Percentiles rank a stretch among this genome's conserved stretches.
Evolutionary conservation across 1,140 invertebrate genomes (phyloP).

Genomic region (Solenopsis fugax): DNA sequence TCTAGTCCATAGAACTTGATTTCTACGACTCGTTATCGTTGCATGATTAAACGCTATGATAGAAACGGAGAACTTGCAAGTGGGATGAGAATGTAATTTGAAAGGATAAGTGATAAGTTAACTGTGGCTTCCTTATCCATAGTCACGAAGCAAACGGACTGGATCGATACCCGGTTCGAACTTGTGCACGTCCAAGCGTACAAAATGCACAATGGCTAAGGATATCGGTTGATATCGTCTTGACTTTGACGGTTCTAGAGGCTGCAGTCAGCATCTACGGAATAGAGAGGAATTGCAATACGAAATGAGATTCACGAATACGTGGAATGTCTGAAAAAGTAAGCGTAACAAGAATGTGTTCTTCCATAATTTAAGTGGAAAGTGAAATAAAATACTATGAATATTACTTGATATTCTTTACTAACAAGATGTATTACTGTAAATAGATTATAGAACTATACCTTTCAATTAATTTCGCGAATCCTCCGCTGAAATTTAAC

Average conservation of each 20-base stretch:
- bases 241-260: constrained; percentile 24
- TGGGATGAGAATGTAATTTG: constrained; percentile 33
- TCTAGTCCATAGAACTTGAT: neutral
- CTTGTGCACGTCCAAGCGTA: constrained; percentile 41
- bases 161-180: constrained; percentile 25
- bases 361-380: neutral
- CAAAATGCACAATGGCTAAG: constrained; percentile 43
- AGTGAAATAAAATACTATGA: neutral
- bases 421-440: neutral
- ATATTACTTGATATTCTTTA: neutral
- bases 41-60: neutral
- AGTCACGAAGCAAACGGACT: constrained; percentile 33
- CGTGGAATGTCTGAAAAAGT: neutral
- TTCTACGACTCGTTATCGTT: constrained; percentile 35
- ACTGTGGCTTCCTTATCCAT: constrained; percentile 19
- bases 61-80: constrained; percentile 35
- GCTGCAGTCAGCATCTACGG: neutral
- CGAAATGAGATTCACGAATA: constrained; percentile 14
- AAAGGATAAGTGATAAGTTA: constrained; percentile 49
- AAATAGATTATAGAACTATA: constrained; percentile 23
- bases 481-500: constrained; percentile 21
- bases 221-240: constrained; percentile 28
- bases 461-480: constrained; percentile 31
- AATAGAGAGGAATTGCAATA: constrained; percentile 14
- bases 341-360: neutral